Percentiles rank a stretch among this genome's conserved stretches.
Conservation (phyloP, 2,113 vertebrate species). For the Ranitomeya imitator region DNA sequence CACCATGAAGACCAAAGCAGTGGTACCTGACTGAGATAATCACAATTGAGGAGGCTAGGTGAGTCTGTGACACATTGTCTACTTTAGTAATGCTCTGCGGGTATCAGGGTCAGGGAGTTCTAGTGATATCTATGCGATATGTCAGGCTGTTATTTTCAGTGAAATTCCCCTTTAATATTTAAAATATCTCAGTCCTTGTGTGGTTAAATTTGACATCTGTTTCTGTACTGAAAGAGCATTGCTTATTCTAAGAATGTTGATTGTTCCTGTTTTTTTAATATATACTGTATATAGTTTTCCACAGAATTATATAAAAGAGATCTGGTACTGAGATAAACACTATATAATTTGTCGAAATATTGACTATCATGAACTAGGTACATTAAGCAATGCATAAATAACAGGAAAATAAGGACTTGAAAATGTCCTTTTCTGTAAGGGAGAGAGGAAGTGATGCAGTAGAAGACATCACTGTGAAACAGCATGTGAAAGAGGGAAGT, state of each 20-base stretch:
- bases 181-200: not conserved
- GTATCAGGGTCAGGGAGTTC: too few relatives aligned
- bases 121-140: not conserved
- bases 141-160: not conserved
- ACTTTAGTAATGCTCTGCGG: too few relatives aligned
- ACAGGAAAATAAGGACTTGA: constrained; percentile 13
- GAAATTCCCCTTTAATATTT: not conserved
- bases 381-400: constrained; percentile 24
- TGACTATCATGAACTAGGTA: not conserved
- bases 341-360: not conserved
- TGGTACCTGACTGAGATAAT: too few relatives aligned
- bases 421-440: constrained; percentile 18
- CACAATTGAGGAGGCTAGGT: too few relatives aligned
- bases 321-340: constrained; percentile 10
- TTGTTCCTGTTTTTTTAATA: constrained; percentile 8
- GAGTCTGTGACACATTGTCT: too few relatives aligned
- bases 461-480: constrained; percentile 1
- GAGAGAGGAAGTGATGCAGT: constrained; percentile 11
- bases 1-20: too few relatives aligned
- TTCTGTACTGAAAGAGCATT: not conserved
- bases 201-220: not conserved
- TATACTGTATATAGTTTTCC: not conserved
- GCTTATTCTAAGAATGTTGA: not conserved
- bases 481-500: constrained; percentile 34
- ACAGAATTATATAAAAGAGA: not conserved